Evolutionary conservation across 2,888 invertebrate genomes (phyloP).

Genomic region (Phania funesta): DNA sequence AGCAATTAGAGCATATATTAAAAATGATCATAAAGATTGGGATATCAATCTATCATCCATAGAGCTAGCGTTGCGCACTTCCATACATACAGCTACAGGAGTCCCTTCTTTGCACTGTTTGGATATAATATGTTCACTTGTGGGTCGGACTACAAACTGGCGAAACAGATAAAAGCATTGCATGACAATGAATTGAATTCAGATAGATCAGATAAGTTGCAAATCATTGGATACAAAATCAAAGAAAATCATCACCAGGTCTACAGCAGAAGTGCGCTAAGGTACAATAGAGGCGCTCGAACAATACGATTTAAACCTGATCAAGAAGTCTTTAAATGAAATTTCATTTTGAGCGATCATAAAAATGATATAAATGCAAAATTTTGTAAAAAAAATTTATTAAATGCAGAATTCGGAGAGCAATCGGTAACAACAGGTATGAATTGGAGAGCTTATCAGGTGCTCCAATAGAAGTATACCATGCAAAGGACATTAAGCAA

Average conservation of each 20-base stretch:
- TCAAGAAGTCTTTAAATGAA: conserved; percentile 41
- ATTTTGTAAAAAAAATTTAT: conserved; percentile 33
- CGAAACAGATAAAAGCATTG: conserved; percentile 29
- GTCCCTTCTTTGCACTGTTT: conserved; percentile 48
- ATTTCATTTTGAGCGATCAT: conserved; percentile 38
- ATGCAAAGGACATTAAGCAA: too few species aligned
- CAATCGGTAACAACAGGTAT: conserved; percentile 31
- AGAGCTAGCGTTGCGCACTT: conserved; percentile 35
- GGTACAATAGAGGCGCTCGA: conserved; percentile 25
- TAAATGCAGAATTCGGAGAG: conserved; percentile 34
- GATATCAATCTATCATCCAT: conserved; percentile 47
- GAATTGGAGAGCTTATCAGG: conserved; percentile 29
- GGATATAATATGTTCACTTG: conserved; percentile 45
- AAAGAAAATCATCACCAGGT: conserved; percentile 28
- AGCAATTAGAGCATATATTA: conserved; percentile 66
- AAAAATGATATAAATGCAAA: conserved; percentile 27
- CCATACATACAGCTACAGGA: conserved; percentile 42
- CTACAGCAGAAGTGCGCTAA: conserved; percentile 22
- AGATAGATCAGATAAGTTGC: too few species aligned
- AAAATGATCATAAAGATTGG: conserved; percentile 61
- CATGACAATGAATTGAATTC: too few species aligned
- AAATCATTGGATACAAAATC: too few species aligned
- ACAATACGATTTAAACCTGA: conserved; percentile 19
- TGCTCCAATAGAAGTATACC: too few species aligned
- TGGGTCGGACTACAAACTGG: conserved; percentile 25